Evolutionary conservation across 1,140 invertebrate species (phyloP).

Genomic region (Polypedilum pembai): DNA sequence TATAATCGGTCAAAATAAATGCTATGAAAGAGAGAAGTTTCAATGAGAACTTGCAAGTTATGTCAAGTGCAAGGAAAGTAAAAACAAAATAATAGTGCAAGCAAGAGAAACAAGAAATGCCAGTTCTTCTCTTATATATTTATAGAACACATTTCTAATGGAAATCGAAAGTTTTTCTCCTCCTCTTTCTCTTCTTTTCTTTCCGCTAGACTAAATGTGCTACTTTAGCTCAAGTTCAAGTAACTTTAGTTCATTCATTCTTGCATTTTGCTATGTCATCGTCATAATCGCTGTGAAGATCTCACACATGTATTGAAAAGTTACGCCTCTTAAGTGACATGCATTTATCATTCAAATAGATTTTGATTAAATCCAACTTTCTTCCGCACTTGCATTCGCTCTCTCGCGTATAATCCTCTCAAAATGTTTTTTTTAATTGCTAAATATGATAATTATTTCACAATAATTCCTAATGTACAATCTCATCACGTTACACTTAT

Average conservation of each 20-base stretch:
- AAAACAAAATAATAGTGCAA: background rate
- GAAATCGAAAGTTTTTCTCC: background rate
- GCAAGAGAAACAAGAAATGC: background rate
- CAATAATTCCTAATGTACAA: background rate
- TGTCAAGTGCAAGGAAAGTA: constrained; percentile 11
- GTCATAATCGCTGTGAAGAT: no score
- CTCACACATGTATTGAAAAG: no score
- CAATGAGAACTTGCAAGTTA: background rate
- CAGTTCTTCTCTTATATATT: background rate
- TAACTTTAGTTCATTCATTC: background rate
- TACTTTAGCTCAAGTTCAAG: background rate
- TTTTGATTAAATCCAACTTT: no score
- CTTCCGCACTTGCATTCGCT: no score
- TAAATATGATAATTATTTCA: background rate
- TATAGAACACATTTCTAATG: constrained; percentile 18
- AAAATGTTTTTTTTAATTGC: background rate
- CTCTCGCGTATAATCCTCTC: background rate
- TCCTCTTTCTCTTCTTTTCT: background rate
- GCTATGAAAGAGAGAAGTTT: no score
- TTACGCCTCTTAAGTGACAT: no score
- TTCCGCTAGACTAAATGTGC: constrained; percentile 10
- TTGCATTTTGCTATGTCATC: background rate
- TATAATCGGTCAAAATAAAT: no score
- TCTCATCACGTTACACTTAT: background rate
- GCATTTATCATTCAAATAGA: no score